These are phyloP conservation scores for Yponomeuta malinellus DNA, from an alignment of 2,888 invertebrate species.

Conservation along the genomic window DNA sequence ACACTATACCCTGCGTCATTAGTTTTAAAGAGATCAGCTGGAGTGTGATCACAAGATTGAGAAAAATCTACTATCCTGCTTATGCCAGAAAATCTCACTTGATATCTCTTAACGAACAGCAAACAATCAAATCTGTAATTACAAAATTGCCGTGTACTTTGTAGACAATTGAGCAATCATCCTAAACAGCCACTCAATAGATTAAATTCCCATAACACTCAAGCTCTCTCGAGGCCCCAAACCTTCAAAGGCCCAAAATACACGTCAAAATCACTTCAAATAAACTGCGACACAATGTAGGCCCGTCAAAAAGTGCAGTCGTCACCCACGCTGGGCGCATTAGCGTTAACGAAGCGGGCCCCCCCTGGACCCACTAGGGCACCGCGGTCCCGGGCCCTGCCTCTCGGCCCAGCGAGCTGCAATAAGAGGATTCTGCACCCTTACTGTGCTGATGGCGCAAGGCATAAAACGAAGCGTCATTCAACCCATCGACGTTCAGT, in stretches of 20 bases:
- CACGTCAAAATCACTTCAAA: conserved; percentile 14
- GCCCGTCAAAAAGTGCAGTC: conserved; percentile 62
- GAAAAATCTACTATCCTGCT: too few relatives aligned
- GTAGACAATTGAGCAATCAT: background rate
- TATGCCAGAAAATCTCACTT: too few relatives aligned
- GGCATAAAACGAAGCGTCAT: background rate
- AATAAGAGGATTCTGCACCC: conserved; percentile 73
- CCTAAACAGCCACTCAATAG: background rate
- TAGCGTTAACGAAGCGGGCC: conserved; percentile 58
- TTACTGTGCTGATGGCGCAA: conserved; percentile 25
- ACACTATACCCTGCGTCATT: too few relatives aligned
- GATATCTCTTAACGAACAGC: background rate
- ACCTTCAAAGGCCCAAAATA: conserved; percentile 18
- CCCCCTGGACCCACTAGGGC: conserved; percentile 29
- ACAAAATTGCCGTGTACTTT: background rate
- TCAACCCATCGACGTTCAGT: background rate
- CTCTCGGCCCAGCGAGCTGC: conserved; percentile 62
- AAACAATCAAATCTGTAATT: background rate
- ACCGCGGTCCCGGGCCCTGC: conserved; percentile 25
- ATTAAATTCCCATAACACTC: background rate
- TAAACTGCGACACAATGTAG: conserved; percentile 13
- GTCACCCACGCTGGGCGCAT: conserved; percentile 50
- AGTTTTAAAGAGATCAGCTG: background rate
- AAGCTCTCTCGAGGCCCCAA: background rate
- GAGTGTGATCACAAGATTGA: background rate